Conservation (phyloP, 2,888 invertebrate genomes). For the Theristus sp. region DNA sequence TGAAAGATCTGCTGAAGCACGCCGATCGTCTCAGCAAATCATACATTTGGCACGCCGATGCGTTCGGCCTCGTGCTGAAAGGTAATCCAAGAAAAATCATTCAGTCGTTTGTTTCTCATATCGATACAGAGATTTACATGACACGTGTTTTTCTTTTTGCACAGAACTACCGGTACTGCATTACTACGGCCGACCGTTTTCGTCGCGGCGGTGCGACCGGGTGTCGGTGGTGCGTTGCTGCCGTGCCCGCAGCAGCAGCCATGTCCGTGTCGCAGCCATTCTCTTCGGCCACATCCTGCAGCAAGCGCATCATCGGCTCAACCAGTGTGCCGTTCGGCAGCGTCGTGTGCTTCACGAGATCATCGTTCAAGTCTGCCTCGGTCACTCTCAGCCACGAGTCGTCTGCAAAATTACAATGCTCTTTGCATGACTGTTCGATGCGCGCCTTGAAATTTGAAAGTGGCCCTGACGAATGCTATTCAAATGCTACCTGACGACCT, state of each 20-base stretch:
- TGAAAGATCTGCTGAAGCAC: neutral
- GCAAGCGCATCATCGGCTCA: neutral
- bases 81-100: neutral
- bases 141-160: neutral
- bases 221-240: neutral
- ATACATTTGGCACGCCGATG: neutral
- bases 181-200: slow-evolving; percentile 37
- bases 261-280: neutral
- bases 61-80: neutral
- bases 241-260: neutral
- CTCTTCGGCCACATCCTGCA: too few species aligned
- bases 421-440: too few species aligned
- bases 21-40: neutral
- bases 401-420: slow-evolving; percentile 6
- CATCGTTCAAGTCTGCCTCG: neutral
- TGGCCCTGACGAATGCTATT: too few species aligned
- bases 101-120: too few species aligned
- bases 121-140: too few species aligned
- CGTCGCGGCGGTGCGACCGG: neutral
- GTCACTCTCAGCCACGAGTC: slow-evolving; percentile 4
- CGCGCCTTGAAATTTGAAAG: too few species aligned
- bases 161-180: slow-evolving; percentile 6
- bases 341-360: neutral
- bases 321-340: neutral
- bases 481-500: too few species aligned